Evolutionary conservation across 2,113 vertebrate genomes (phyloP).

Genomic region (Neogale vison): DNA sequence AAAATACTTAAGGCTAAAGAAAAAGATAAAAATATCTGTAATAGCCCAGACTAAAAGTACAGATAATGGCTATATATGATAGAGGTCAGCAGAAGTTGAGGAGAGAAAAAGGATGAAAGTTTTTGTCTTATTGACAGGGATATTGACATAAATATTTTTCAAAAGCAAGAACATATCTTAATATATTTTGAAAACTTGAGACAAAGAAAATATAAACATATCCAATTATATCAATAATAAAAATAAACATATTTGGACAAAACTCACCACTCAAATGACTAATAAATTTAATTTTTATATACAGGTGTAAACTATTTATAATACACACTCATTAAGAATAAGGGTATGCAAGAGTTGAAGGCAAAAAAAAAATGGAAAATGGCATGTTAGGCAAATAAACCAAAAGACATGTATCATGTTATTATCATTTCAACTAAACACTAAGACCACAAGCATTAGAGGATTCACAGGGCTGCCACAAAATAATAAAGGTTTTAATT

Average conservation of each 20-base stretch:
- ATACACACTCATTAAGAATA: not conserved
- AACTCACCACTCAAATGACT: not conserved
- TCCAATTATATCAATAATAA: not conserved
- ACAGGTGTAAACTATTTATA: not conserved
- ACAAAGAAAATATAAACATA: not conserved
- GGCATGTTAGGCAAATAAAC: not conserved
- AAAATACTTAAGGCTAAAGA: not conserved
- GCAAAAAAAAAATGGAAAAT: not conserved
- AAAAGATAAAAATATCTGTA: not conserved
- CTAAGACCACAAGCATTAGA: not conserved
- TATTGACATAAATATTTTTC: not conserved
- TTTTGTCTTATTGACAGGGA: not conserved
- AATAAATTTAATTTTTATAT: not conserved
- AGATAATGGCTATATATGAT: not conserved
- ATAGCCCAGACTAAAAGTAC: not conserved
- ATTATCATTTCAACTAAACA: not conserved
- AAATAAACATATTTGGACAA: conserved; percentile 8
- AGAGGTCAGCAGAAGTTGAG: not conserved
- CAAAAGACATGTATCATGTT: not conserved
- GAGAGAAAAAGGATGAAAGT: not conserved
- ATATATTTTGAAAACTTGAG: not conserved
- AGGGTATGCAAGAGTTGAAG: not conserved
- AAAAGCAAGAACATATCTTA: conserved; percentile 10
- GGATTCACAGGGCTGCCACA: not conserved
- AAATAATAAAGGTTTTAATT: conserved; percentile 15